Conservation (phyloP, 2,888 invertebrate genomes). For the Tridacna gigas region DNA sequence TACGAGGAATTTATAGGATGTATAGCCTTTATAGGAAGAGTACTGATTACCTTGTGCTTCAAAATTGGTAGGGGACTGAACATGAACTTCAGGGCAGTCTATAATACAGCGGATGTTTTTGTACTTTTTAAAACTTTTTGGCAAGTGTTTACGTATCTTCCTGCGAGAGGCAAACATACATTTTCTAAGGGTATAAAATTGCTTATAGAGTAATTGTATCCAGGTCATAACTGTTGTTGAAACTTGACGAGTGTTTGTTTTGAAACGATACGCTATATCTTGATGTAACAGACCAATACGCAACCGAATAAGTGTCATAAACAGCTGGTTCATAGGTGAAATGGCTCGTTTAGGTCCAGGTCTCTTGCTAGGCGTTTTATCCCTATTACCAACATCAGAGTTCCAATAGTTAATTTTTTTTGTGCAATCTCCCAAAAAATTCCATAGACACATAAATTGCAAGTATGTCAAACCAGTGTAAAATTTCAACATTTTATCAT, state of each 20-base stretch:
- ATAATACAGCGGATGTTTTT: not conserved
- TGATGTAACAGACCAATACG: conserved; percentile 20
- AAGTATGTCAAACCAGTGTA: conserved; percentile 9
- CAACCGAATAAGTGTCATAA: conserved; percentile 12
- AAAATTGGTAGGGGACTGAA: not conserved
- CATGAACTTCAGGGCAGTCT: conserved; percentile 9
- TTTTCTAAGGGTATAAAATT: not conserved
- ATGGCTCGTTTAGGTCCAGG: conserved; percentile 6
- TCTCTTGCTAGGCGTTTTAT: conserved; percentile 6
- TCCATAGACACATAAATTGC: conserved; percentile 20
- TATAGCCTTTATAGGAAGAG: not conserved
- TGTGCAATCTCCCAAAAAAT: conserved; percentile 3
- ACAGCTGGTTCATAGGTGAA: conserved; percentile 5
- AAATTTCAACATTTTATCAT: not conserved
- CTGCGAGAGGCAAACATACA: not conserved
- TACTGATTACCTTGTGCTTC: conserved; percentile 2
- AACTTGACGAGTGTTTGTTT: not conserved
- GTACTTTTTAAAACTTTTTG: no score
- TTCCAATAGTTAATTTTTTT: conserved; percentile 12
- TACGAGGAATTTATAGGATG: not conserved
- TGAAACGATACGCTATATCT: conserved; percentile 5
- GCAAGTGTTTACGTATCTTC: not conserved
- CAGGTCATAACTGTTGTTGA: not conserved
- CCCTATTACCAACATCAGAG: not conserved
- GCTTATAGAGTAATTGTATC: conserved; percentile 5